phyloP scores from a whole-genome alignment of 2,113 vertebrate species.

The Mugil cephalus region DNA sequence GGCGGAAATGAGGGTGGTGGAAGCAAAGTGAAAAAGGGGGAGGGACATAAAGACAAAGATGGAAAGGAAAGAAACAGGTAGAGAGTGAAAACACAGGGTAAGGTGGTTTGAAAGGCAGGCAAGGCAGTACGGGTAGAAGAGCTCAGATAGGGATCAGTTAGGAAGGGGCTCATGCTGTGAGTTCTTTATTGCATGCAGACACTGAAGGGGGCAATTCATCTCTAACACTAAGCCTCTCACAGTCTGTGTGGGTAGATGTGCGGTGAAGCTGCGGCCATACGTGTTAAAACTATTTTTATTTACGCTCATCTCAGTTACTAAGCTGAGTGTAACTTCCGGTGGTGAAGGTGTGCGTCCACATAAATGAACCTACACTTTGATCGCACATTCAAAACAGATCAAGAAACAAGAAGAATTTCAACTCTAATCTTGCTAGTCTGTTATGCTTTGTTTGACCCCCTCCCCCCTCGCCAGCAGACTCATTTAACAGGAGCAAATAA shows the following conservation, averaged over 20 bases:
- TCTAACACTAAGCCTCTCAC: constrained; percentile 37
- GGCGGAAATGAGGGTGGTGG: constrained; percentile 20
- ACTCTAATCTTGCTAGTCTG: constrained; percentile 3
- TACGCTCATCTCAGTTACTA: constrained; percentile 3
- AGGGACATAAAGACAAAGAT: constrained; percentile 17
- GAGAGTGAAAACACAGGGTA: constrained; percentile 40
- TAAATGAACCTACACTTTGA: constrained; percentile 15
- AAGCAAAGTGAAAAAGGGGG: constrained; percentile 9
- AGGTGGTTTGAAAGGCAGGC: constrained; percentile 50
- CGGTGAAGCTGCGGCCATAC: neutral
- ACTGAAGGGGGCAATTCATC: constrained; percentile 25
- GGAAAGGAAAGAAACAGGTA: constrained; percentile 37
- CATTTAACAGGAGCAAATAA: constrained; percentile 52
- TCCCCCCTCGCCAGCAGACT: constrained; percentile 21
- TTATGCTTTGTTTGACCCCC: constrained; percentile 22
- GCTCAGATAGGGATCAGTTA: constrained; percentile 54
- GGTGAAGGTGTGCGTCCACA: constrained; percentile 1
- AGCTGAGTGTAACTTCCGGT: neutral
- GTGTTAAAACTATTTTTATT: neutral
- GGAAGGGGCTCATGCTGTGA: constrained; percentile 66
- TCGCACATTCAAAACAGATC: constrained; percentile 17
- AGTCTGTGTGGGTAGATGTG: neutral
- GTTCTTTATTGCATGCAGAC: constrained; percentile 63
- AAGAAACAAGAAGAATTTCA: constrained; percentile 17
- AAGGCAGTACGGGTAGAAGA: constrained; percentile 44